Evolutionary conservation across 2,888 invertebrate genomes (phyloP), one percentile per base, ranked within the genome.

Genomic region (Idaea aversata): DNA sequence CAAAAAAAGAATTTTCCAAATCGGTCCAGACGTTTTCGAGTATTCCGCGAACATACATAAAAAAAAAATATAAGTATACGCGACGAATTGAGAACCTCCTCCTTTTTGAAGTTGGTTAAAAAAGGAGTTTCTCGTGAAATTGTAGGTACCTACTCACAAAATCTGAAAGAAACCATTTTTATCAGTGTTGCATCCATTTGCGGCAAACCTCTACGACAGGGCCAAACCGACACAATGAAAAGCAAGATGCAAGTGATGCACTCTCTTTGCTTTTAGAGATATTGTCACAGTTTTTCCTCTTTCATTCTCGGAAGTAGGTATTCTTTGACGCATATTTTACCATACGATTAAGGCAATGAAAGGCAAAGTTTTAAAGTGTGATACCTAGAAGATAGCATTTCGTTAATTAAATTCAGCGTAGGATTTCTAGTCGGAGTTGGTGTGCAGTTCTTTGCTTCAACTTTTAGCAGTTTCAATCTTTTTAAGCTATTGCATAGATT

Each of bases 241-340:
- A 77, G 74, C 75, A 79, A 82, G 79, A 82, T 80, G 77, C 75
- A 76, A 74, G 75, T 77, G 80, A 79, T 80, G 83, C 80, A 83
- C 80, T 80, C 80, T 80, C 78, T 79, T 81, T 78, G 86, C 85
- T 88, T 87, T 88, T 80, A 88, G 77, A 82, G 79, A 83, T 82
- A 87, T 86, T 86, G 70, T 75, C 74, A 67, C 70, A 65, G 70
- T 70, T 71, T 75, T 73, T 73, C 65, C 72, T 73, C 66, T 71
- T 70, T 68, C 72, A 72, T 62, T 64, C 59, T 61, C 57, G 35
- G 38, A 61, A 59, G 63, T n/a, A n/a, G n/a, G n/a, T 60, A n/a
- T 61, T 61, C 64, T 63, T 63, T 66, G 67, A 34, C 62, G 60
- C 47, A 7, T 5, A 59, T 59, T 59, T 59, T 59, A 16, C 66